A percentile compares a stretch with the other conserved stretches of the same genome.
Evolutionary conservation across 2,113 vertebrate species (phyloP).

Genomic region (Elgaria multicarinata): DNA sequence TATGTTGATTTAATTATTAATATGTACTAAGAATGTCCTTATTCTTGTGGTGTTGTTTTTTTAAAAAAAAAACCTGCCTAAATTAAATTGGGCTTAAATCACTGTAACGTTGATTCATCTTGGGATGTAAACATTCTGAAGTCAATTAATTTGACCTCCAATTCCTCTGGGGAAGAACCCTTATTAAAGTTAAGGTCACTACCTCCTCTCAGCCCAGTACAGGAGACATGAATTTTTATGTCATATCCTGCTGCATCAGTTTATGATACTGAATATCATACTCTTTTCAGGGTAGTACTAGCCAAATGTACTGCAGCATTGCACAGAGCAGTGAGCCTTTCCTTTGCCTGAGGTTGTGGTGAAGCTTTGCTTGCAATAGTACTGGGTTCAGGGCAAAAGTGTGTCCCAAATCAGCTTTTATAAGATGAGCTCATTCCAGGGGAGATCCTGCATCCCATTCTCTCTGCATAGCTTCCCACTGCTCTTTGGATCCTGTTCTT

Average conservation of each 20-base stretch:
- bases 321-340: conserved; percentile 43
- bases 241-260: conserved; percentile 51
- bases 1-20: conserved; percentile 89
- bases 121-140: conserved; percentile 83
- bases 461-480: not conserved
- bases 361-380: not conserved
- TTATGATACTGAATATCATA: conserved; percentile 26
- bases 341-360: conserved; percentile 43
- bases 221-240: conserved; percentile 67
- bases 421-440: not conserved
- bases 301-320: conserved; percentile 9
- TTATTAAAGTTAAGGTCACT: conserved; percentile 77
- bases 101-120: conserved; percentile 80
- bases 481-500: not conserved
- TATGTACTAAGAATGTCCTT: conserved; percentile 84
- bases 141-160: conserved; percentile 77
- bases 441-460: conserved; percentile 15
- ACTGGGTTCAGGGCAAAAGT: conserved; percentile 32
- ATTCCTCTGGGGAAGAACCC: conserved; percentile 78
- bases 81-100: conserved; percentile 86
- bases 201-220: conserved; percentile 67
- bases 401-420: conserved; percentile 19
- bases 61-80: conserved; percentile 82
- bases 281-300: conserved; percentile 47
- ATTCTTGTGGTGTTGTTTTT: conserved; percentile 80